Conservation (phyloP, 92 coral and sea anemone genomes). For the Phenganax marumi region DNA sequence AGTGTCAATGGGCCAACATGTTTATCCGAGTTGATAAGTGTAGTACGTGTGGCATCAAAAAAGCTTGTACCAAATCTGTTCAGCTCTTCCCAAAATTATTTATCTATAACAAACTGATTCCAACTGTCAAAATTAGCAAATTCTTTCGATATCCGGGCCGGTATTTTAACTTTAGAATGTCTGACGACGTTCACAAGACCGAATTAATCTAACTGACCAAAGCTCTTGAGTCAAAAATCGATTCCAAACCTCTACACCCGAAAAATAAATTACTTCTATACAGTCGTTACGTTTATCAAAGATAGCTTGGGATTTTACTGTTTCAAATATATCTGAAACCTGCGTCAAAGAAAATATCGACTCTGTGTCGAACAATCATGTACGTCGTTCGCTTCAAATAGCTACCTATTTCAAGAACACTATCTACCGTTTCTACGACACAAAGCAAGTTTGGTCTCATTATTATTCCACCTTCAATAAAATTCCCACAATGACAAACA, state of each 20-base stretch:
- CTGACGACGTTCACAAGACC: slow-evolving; percentile 31
- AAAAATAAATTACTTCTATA: slow-evolving; percentile 36
- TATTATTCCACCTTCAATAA: slow-evolving; percentile 43
- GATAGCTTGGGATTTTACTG: slow-evolving; percentile 44
- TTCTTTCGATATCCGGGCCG: slow-evolving; percentile 49
- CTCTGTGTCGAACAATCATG: slow-evolving; percentile 32
- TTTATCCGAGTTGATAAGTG: slow-evolving; percentile 41
- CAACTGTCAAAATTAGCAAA: slow-evolving; percentile 43
- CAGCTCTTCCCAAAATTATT: slow-evolving; percentile 17
- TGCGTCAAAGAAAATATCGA: slow-evolving; percentile 43
- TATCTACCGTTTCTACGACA: slow-evolving; percentile 32
- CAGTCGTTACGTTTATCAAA: slow-evolving; percentile 43
- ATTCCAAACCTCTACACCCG: slow-evolving; percentile 43
- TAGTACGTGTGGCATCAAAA: too few relatives aligned
- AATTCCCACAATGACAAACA: slow-evolving; percentile 50
- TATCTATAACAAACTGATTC: slow-evolving; percentile 33
- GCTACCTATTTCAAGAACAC: slow-evolving; percentile 50
- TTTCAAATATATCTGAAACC: slow-evolving; percentile 37
- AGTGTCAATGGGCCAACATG: slow-evolving; percentile 50
- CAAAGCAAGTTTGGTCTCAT: slow-evolving; percentile 47
- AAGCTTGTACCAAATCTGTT: background rate
- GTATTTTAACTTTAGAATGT: slow-evolving; percentile 40
- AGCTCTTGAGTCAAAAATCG: slow-evolving; percentile 13
- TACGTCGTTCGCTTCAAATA: slow-evolving; percentile 49
- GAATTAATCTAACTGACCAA: background rate